These are phyloP conservation scores for Argopecten irradians DNA, from an alignment of 1,140 invertebrate genomes.

Conservation along the genomic window DNA sequence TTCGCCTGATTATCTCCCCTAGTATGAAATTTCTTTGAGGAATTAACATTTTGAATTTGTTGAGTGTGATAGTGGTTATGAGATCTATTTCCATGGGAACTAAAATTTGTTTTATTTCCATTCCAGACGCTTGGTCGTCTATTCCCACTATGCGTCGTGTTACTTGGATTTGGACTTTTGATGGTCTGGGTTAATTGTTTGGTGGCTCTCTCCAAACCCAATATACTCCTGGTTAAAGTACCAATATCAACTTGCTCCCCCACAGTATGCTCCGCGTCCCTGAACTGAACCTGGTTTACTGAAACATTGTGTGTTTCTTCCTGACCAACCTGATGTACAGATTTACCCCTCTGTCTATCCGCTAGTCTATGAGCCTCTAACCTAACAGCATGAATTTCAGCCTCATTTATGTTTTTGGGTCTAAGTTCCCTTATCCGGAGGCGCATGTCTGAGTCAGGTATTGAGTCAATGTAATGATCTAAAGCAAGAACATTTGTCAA, in stretches of 20 bases:
- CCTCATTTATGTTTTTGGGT: neutral
- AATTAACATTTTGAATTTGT: too few relatives aligned
- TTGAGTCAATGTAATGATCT: slow-evolving; percentile 24
- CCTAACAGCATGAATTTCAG: too few relatives aligned
- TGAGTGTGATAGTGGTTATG: neutral
- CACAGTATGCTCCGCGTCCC: neutral
- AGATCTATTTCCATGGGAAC: neutral
- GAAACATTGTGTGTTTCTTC: neutral
- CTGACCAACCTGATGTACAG: neutral
- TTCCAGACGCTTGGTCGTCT: neutral
- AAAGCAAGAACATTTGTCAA: slow-evolving; percentile 5
- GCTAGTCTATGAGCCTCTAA: neutral
- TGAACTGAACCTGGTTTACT: neutral
- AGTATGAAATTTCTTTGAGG: too few relatives aligned
- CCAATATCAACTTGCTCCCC: neutral
- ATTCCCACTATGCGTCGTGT: neutral
- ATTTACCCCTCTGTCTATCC: neutral
- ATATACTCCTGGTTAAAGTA: neutral
- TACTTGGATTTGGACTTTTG: neutral
- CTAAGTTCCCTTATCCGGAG: neutral
- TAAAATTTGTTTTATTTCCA: neutral
- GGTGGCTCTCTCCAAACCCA: neutral
- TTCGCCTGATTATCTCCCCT: too few relatives aligned
- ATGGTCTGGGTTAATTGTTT: neutral
- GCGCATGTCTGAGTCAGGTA: neutral